Evolutionary conservation across 2,797 vertebrate genomes (phyloP).

Genomic region (Oophaga sylvatica): DNA sequence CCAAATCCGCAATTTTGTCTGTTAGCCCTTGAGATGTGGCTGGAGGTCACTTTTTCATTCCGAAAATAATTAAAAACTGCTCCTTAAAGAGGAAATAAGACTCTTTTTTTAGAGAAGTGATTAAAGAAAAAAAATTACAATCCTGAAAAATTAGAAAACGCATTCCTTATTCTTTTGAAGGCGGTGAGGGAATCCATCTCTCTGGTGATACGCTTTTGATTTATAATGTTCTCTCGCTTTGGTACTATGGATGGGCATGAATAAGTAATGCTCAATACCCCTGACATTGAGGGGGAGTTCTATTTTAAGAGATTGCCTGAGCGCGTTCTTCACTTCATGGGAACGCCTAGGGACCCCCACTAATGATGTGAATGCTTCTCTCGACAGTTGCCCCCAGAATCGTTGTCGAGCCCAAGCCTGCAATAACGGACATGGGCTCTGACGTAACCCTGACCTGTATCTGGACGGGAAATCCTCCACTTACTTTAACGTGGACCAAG

Average conservation of each 20-base stretch:
- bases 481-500: conserved; percentile 96
- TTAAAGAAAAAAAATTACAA: conserved; percentile 14
- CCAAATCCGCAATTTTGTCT: no score
- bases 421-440: conserved; percentile 87
- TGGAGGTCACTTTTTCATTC: background rate
- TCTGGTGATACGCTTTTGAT: conserved; percentile 57
- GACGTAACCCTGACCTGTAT: conserved; percentile 92
- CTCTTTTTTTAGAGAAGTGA: conserved; percentile 4
- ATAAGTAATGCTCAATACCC: conserved; percentile 56
- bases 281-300: conserved; percentile 38
- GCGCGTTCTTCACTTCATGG: conserved; percentile 28
- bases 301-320: conserved; percentile 50
- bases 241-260: conserved; percentile 51
- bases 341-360: conserved; percentile 32
- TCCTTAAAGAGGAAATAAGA: conserved; percentile 28
- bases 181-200: conserved; percentile 40
- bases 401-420: conserved; percentile 88
- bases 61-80: background rate
- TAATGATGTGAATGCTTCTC: conserved; percentile 32
- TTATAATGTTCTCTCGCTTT: conserved; percentile 43
- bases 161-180: conserved; percentile 57
- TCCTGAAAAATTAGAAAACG: conserved; percentile 43
- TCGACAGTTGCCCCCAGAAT: conserved; percentile 87
- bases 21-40: background rate
- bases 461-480: conserved; percentile 92